Conservation (phyloP, 2,113 vertebrate genomes). For the Tenrec ecaudatus region DNA sequence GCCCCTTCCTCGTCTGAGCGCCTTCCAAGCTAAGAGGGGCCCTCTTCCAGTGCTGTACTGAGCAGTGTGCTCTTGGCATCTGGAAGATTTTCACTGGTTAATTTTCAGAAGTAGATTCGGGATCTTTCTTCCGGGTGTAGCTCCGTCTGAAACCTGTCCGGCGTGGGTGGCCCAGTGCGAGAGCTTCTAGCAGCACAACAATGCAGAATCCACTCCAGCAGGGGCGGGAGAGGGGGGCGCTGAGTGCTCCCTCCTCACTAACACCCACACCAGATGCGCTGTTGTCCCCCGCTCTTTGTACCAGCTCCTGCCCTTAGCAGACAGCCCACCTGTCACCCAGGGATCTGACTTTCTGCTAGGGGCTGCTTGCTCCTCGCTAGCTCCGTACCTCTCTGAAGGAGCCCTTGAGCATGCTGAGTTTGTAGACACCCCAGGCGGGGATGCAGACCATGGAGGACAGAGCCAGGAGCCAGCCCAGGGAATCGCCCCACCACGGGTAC, state of each 20-base stretch:
- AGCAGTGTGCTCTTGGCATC: neutral
- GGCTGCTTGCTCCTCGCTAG: too few relatives aligned
- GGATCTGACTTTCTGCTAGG: neutral
- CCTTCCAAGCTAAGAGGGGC: neutral
- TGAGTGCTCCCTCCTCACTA: neutral
- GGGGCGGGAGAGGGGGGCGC: neutral
- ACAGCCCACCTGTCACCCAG: neutral
- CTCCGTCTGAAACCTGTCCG: neutral
- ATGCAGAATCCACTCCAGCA: neutral
- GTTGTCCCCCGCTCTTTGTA: too few relatives aligned
- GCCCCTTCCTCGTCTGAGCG: neutral
- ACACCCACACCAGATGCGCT: neutral
- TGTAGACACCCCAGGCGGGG: conserved; percentile 90
- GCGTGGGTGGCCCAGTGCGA: neutral
- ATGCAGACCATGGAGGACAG: conserved; percentile 97
- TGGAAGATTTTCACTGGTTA: neutral
- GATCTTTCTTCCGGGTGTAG: neutral
- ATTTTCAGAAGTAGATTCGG: neutral
- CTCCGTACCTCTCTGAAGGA: conserved; percentile 92
- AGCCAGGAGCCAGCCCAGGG: conserved; percentile 95
- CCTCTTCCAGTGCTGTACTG: neutral
- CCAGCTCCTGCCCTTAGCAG: neutral
- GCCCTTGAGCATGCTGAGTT: conserved; percentile 91
- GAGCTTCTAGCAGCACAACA: neutral
- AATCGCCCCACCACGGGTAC: conserved; percentile 97